Evolutionary conservation across 2,113 vertebrate species (phyloP), one percentile per base, ranked within the genome.

Genomic region (Aphyosemion australe): DNA sequence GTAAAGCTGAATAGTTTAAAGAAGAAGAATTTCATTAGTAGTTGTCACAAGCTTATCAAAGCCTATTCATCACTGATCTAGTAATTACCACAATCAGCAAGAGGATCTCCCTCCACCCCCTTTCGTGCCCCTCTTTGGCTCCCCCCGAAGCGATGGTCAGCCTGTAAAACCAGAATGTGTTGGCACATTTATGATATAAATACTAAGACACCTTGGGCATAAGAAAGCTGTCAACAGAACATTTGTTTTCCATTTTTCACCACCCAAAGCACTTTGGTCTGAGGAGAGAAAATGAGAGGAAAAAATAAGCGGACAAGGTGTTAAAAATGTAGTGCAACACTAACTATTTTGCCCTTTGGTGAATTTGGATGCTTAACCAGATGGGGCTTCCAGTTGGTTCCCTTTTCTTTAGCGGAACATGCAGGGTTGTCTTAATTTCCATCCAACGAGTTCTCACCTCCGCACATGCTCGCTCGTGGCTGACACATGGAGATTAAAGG

Each of bases 211-310:
- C 92, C 91, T 88, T 79, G 86, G 93, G 92, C 92, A 92, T 85
- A 90, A 83, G 86, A 93, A 91, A 91, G 89, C 92, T 92, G 92
- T 94, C 90, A 93, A 86, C 79, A 85, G 79, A 90, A 93, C 92
- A 91, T 91, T 94, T 91, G 92, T 92, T 92, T 93, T 92, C 88
- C 92, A 93, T 90, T 93, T 93, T 93, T 93, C 92, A 90, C 91
- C 90, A 91, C 88, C 90, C 83, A 90, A 86, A 87, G 91, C 92
- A 89, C 82, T 90, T 88, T 57, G 81, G 78, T 74, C 71, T 73
- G 32, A 55, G 11, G 72, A 80, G 80, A 63, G 65, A 37, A 10
- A 37, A 37, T 2, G 5, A 26, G 5, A 6, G 6, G 34, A 73
- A 15, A n/a, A 63, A 55, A 86, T 74, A 82, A 76, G 83, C 66